Percentiles rank a stretch among this genome's conserved stretches.
Conservation (phyloP, 2,113 vertebrate genomes). For the Cyprinodon variegatus region DNA sequence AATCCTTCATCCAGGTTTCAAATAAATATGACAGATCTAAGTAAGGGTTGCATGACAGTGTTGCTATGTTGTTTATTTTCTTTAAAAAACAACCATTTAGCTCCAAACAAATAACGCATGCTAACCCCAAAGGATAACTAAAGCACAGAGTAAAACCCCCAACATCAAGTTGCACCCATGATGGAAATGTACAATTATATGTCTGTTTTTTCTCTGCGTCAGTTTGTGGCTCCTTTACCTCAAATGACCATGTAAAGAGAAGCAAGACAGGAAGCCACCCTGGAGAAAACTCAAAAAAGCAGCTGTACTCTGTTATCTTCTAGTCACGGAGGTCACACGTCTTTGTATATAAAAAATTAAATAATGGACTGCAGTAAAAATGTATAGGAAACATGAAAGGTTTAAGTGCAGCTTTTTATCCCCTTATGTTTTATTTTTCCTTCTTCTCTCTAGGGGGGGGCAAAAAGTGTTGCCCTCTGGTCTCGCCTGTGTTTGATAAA, state of each 20-base stretch:
- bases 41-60: conserved; percentile 14
- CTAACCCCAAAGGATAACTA: conserved; percentile 35
- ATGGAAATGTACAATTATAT: conserved; percentile 66
- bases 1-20: not conserved
- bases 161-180: conserved; percentile 22
- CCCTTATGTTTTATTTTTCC: conserved; percentile 19
- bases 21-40: conserved; percentile 20
- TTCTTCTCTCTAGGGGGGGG: not conserved
- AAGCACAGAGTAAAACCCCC: conserved; percentile 38
- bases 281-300: conserved; percentile 51
- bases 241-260: conserved; percentile 68
- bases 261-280: conserved; percentile 54
- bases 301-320: conserved; percentile 63
- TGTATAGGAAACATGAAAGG: conserved; percentile 38
- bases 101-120: conserved; percentile 22
- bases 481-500: conserved; percentile 51
- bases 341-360: conserved; percentile 40
- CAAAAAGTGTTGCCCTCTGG: conserved; percentile 19
- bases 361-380: conserved; percentile 28
- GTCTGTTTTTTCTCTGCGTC: conserved; percentile 51
- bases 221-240: conserved; percentile 58
- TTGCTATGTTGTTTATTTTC: conserved; percentile 39
- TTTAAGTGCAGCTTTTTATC: conserved; percentile 22
- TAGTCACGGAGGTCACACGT: conserved; percentile 39
- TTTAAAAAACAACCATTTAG: conserved; percentile 12